A percentile compares a stretch with the other conserved stretches of the same genome.
Evolutionary conservation across 1,140 invertebrate species (phyloP).

Genomic region (Leptinotarsa texana): DNA sequence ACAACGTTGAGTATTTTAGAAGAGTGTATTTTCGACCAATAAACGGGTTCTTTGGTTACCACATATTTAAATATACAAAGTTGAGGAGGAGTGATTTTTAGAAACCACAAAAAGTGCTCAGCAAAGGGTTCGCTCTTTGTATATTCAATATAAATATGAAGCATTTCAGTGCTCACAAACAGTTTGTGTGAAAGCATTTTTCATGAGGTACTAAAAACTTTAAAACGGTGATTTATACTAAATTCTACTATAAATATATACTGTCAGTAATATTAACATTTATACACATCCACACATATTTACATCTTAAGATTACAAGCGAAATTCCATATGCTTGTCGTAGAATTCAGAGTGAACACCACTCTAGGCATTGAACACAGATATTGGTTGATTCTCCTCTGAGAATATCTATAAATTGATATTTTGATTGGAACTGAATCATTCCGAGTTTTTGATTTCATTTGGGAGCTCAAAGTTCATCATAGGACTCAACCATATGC

Average conservation of each 20-base stretch:
- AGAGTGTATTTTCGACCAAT: neutral
- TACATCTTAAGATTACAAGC: slow-evolving; percentile 23
- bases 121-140: slow-evolving; percentile 1
- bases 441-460: too few relatives aligned
- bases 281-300: slow-evolving; percentile 42
- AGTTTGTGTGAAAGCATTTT: slow-evolving; percentile 22
- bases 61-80: slow-evolving; percentile 21
- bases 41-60: slow-evolving; percentile 6
- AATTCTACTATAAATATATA: slow-evolving; percentile 42
- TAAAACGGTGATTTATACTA: neutral
- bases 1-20: neutral
- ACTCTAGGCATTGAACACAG: neutral
- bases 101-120: too few relatives aligned
- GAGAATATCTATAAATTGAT: too few relatives aligned
- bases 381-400: neutral
- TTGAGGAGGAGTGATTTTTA: too few relatives aligned
- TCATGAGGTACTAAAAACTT: neutral
- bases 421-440: too few relatives aligned
- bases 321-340: neutral
- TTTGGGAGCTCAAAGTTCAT: too few relatives aligned
- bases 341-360: neutral
- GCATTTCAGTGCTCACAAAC: slow-evolving; percentile 42
- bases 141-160: slow-evolving; percentile 33
- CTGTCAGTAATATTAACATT: slow-evolving; percentile 44
- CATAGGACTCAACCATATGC: too few relatives aligned